A percentile compares a stretch with the other conserved stretches of the same genome.
These are phyloP conservation scores for Silurus asotus DNA, from an alignment of 2,113 vertebrate species.

Conservation along the genomic window DNA sequence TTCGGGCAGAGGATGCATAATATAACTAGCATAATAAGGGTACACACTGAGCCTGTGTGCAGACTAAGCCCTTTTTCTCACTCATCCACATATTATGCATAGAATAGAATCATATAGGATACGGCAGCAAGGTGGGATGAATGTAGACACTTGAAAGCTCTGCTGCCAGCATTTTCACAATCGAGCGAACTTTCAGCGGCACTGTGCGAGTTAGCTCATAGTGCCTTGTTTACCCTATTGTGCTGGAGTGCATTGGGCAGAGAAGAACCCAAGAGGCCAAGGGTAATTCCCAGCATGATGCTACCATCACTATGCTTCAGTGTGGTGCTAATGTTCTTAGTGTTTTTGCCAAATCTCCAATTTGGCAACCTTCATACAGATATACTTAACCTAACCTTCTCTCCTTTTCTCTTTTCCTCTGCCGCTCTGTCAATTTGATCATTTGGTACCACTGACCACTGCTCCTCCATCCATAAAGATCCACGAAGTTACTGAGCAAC, in stretches of 20 bases:
- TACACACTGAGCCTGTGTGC: not conserved
- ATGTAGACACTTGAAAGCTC: not conserved
- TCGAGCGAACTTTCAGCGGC: not conserved
- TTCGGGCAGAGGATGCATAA: not conserved
- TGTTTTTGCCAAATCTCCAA: not conserved
- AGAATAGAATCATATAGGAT: not conserved
- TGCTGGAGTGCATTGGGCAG: not conserved
- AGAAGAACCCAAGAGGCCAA: not conserved
- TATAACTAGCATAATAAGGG: not conserved
- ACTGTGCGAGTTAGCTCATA: not conserved
- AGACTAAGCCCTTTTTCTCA: not conserved
- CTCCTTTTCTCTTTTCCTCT: too few species aligned
- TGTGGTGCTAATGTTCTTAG: not conserved
- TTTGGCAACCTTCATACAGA: not conserved
- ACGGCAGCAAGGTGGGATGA: not conserved
- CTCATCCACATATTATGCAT: not conserved
- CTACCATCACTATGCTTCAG: not conserved
- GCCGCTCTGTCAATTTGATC: too few species aligned
- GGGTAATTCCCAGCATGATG: not conserved
- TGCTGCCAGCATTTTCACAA: constrained; percentile 10
- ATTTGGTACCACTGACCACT: too few species aligned
- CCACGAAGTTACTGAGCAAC: too few species aligned
- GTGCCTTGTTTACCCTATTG: not conserved
- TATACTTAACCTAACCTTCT: too few species aligned
- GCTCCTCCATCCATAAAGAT: too few species aligned